Conservation (phyloP, 2,888 invertebrate genomes). For the Drosophila infuscata region DNA sequence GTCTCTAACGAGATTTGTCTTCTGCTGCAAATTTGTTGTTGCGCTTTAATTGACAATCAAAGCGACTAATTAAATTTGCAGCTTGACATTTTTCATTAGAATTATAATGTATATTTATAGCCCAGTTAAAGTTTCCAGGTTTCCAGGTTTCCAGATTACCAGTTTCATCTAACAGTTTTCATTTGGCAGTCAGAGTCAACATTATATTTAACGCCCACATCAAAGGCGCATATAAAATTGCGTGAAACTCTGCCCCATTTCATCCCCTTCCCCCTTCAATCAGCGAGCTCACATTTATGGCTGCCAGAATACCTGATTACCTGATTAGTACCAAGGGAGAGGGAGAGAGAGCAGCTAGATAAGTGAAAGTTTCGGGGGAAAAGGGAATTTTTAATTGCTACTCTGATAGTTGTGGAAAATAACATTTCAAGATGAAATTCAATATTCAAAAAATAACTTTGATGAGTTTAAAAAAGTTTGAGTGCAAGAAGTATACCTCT, state of each 20-base stretch:
- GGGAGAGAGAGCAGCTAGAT: not conserved
- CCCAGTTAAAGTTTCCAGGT: conserved; percentile 31
- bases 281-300: conserved; percentile 31
- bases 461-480: not conserved
- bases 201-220: conserved; percentile 71
- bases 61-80: conserved; percentile 76
- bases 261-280: not conserved
- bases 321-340: not conserved
- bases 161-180: not conserved
- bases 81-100: conserved; percentile 78
- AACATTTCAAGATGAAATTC: not conserved
- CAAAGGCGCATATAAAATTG: conserved; percentile 62
- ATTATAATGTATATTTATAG: conserved; percentile 73
- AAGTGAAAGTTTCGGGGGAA: not conserved
- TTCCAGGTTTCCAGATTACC: not conserved
- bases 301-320: conserved; percentile 25
- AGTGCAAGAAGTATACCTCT: not conserved
- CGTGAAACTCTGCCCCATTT: conserved; percentile 8
- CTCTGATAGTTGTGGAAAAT: not conserved
- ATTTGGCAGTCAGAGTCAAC: conserved; percentile 38
- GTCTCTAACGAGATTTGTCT: conserved; percentile 45
- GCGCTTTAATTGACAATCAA: conserved; percentile 77
- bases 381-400: not conserved
- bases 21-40: conserved; percentile 65
- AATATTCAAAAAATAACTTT: not conserved